Evolutionary conservation across 2,888 invertebrate genomes (phyloP), one percentile per base, ranked within the genome.

Genomic region (Helicoverpa assulta): DNA sequence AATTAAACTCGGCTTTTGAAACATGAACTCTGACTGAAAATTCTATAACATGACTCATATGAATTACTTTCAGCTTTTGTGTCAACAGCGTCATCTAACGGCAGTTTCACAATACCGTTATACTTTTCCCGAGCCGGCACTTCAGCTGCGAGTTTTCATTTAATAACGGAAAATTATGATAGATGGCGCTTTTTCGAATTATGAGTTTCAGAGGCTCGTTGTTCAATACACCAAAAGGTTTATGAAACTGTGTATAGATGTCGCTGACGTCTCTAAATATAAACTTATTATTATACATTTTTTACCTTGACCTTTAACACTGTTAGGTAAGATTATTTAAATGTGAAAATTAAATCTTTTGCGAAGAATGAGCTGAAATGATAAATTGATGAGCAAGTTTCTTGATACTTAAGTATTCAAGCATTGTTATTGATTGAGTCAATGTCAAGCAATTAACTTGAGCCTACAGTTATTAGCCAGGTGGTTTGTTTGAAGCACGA

Each of bases 121-220:
- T 7, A n/a, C n/a, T 70, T 64, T 67, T 60, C 67, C 29, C 0
- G 8, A 55, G 12, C 47, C 40, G 14, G 21, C 56, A 60, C 16
- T 12, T 14, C 51, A 50, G 21, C 21, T 8, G 4, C 1, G 3
- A 43, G 43, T 76, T 82, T 73, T 21, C 64, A 70, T 57, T 55
- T 67, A 63, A 16, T 83, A 68, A 62, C 16, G 73, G 82, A 81
- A 88, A 88, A 87, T 65, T 81, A 70, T 78, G 61, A 63, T 58
- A 91, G 91, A 88, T 90, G 90, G 91, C 89, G 85, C 19, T 73
- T 53, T 56, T 59, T 47, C 18, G 7, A 60, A 53, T 19, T 61
- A 19, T 8, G 0, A 50, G 26, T 10, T 33, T n/a, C 10, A 16
- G 26, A 33, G 18, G 29, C 10, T 33, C 18, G 5, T 56, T 54